Percentiles rank a stretch among this genome's conserved stretches.
Conservation (phyloP, 2,113 vertebrate species). For the Burhinus bistriatus region DNA sequence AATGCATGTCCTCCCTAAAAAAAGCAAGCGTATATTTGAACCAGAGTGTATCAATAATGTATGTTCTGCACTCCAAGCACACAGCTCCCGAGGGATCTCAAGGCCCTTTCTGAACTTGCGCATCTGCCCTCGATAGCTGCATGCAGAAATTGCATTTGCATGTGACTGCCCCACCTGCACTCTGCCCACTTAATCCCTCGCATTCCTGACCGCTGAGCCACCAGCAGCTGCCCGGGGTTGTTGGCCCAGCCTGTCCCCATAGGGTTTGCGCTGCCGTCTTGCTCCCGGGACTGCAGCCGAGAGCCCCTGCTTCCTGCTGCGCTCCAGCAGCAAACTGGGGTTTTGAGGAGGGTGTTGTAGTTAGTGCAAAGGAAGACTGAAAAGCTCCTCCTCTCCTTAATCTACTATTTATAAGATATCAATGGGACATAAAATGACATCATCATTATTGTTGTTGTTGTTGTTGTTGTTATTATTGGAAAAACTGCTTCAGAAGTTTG, state of each 20-base stretch:
- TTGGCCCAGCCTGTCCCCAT: neutral
- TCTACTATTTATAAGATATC: neutral
- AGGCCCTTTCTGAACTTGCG: neutral
- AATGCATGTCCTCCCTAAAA: no score
- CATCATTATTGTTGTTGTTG: no score
- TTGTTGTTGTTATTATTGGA: neutral
- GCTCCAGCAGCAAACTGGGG: neutral
- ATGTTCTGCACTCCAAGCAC: neutral
- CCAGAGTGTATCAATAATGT: rapidly evolving
- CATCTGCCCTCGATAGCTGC: rapidly evolving
- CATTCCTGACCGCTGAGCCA: neutral
- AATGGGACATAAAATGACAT: neutral
- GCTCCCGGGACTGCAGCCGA: neutral
- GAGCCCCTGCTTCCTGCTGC: neutral
- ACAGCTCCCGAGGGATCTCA: neutral
- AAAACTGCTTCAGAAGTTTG: neutral
- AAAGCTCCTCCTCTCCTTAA: neutral
- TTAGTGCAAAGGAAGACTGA: neutral
- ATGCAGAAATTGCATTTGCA: neutral
- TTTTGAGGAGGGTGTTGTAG: neutral
- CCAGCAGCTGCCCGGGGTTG: neutral
- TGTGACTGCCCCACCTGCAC: neutral
- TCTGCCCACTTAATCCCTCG: neutral
- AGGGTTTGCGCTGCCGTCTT: neutral
- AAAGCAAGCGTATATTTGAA: neutral